phyloP scores from a whole-genome alignment of 1,140 invertebrate species.

The Pseudomyrmex cubaensis region DNA sequence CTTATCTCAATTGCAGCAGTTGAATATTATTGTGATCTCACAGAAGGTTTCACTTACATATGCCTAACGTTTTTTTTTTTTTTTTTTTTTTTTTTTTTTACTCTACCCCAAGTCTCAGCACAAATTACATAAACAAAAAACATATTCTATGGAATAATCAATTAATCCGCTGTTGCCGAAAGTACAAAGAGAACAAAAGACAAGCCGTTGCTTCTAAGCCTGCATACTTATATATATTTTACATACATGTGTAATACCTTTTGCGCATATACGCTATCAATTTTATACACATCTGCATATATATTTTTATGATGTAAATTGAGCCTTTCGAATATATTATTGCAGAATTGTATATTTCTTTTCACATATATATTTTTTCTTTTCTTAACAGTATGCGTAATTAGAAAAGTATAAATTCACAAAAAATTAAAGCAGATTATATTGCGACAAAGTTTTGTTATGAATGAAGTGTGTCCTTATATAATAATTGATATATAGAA shows the following conservation, averaged over 20 bases:
- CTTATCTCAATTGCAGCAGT: neutral
- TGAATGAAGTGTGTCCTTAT: neutral
- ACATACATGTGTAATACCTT: constrained; percentile 11
- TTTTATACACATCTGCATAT: constrained; percentile 16
- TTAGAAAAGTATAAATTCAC: too few relatives aligned
- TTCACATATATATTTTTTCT: too few relatives aligned
- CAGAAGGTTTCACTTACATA: neutral
- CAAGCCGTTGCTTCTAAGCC: constrained; percentile 33
- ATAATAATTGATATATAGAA: neutral
- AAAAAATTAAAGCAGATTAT: too few relatives aligned
- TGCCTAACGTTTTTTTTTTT: neutral
- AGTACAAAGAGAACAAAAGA: constrained; percentile 61
- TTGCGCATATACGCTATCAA: neutral
- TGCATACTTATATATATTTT: constrained; percentile 31
- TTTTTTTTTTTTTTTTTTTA: neutral
- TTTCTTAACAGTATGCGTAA: too few relatives aligned
- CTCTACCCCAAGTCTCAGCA: constrained; percentile 18
- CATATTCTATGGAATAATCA: constrained; percentile 5
- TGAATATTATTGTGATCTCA: neutral
- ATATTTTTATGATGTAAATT: constrained; percentile 10
- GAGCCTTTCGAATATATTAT: too few relatives aligned
- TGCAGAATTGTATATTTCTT: neutral
- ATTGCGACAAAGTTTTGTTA: neutral
- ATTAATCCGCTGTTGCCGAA: constrained; percentile 42
- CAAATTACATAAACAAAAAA: constrained; percentile 25